A percentile compares a stretch with the other conserved stretches of the same genome.
phyloP scores from a whole-genome alignment of 2,113 vertebrate genomes.

The Myotis yumanensis region DNA sequence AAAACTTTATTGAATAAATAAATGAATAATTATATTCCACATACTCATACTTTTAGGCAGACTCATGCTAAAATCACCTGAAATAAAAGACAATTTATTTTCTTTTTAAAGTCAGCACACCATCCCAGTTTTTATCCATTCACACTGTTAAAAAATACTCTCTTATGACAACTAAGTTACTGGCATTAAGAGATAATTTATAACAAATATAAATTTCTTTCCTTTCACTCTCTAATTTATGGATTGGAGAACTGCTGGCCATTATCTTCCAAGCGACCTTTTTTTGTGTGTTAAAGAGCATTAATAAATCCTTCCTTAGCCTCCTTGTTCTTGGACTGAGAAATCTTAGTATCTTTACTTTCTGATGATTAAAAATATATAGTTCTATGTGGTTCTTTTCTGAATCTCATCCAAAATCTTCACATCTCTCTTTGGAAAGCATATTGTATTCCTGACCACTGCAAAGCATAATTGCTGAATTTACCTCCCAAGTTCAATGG shows the following conservation, averaged over 20 bases:
- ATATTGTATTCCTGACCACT: not conserved
- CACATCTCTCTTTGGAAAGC: not conserved
- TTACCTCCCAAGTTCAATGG: not conserved
- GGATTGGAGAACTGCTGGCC: not conserved
- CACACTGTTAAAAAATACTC: slow-evolving; percentile 9
- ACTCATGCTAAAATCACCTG: not conserved
- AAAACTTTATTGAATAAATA: not conserved
- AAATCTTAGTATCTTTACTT: not conserved
- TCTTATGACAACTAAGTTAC: not conserved
- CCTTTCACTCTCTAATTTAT: not conserved
- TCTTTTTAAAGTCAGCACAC: slow-evolving; percentile 18
- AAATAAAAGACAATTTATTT: not conserved
- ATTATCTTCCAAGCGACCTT: not conserved
- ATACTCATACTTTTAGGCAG: not conserved
- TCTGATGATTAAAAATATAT: not conserved
- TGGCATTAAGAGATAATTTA: slow-evolving; percentile 2
- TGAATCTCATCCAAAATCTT: not conserved
- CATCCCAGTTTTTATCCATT: not conserved
- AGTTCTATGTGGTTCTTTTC: not conserved
- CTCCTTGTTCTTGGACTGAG: not conserved
- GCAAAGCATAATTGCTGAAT: not conserved
- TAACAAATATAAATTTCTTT: not conserved
- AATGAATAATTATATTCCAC: not conserved
- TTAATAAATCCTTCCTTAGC: not conserved
- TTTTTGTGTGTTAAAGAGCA: not conserved